Evolutionary conservation across 2,888 invertebrate species (phyloP).

Genomic region (Andrena marginata): DNA sequence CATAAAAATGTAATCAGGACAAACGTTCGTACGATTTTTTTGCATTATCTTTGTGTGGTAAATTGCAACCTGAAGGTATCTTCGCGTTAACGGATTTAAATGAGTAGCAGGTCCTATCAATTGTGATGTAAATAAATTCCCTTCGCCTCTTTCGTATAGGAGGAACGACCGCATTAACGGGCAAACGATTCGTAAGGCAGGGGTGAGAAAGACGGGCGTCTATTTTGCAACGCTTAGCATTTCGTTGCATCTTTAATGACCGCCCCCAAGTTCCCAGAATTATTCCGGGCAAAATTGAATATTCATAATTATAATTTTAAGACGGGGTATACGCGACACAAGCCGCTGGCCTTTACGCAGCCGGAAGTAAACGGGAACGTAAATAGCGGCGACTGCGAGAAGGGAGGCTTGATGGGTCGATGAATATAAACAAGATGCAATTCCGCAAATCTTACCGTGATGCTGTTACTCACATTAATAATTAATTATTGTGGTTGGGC

Average conservation of each 20-base stretch:
- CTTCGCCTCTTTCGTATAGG: too few species aligned
- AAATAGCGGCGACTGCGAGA: not conserved
- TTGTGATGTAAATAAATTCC: too few species aligned
- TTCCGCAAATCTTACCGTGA: not conserved
- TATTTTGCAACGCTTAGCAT: constrained; percentile 43
- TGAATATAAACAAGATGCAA: not conserved
- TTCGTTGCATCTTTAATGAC: constrained; percentile 53
- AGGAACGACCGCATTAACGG: constrained; percentile 8
- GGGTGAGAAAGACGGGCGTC: not conserved
- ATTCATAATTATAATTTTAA: constrained; percentile 52
- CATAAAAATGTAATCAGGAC: too few species aligned
- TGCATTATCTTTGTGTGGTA: too few species aligned
- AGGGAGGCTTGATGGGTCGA: not conserved
- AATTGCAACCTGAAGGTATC: too few species aligned
- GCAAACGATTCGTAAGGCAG: constrained; percentile 19
- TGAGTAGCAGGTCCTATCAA: too few species aligned
- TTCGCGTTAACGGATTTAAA: too few species aligned
- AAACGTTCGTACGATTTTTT: too few species aligned
- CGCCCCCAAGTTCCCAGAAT: constrained; percentile 26
- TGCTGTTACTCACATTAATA: too few species aligned
- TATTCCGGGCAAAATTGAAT: constrained; percentile 42
- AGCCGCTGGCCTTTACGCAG: constrained; percentile 6
- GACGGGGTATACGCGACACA: constrained; percentile 14
- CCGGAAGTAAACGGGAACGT: constrained; percentile 12
- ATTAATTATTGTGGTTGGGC: too few species aligned